Evolutionary conservation across 1,140 invertebrate species (phyloP), one percentile per base, ranked within the genome.

Genomic region (Drosophila littoralis): DNA sequence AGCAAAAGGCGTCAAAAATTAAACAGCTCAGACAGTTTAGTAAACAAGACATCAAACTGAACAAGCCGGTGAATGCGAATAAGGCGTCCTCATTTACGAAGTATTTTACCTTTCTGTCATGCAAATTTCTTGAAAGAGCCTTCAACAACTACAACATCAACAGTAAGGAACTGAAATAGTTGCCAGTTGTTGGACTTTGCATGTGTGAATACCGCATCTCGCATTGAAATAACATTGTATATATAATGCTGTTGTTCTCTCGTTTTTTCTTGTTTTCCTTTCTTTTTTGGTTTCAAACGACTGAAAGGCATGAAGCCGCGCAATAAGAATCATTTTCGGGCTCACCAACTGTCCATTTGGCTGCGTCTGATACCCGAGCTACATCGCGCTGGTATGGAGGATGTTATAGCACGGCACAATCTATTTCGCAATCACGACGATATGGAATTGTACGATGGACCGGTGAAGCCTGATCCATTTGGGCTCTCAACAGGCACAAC

Each of bases 321-420:
- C 81, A 95, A 97, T 93, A 97, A 98, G 91, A 98, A 98, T 92
- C 98, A 98, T 92, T 99, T 98, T 93, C 94, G 98, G 22, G 97
- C 97, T 10, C 97, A 98, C 93, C 97, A 98, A 89, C 93, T 98
- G 17, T 98, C 97, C 5, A 97, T 99, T 50, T 99, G 98, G 98
- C 93, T 98, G 10, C 95, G 97, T 42, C 94, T 99, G 7, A 97
- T 99, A 48, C 98, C 98, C 0, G 97, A 98, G 92, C 94, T 99
- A 12, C 97, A 99, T 93, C 93, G 96, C 45, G 96, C 96, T 0
- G 97, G 97, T 12, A 97, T 97, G 96, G 96, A 97, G 80, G 96
- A 97, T 92, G 96, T 97, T 15, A 95, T 96, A 64, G 95, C 96
- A 10, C 94, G 95, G 66, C 97, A 97, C 93, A 97, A 97, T 93